phyloP scores from a whole-genome alignment of 1,140 invertebrate species.

The Drosophila lacteicornis region DNA sequence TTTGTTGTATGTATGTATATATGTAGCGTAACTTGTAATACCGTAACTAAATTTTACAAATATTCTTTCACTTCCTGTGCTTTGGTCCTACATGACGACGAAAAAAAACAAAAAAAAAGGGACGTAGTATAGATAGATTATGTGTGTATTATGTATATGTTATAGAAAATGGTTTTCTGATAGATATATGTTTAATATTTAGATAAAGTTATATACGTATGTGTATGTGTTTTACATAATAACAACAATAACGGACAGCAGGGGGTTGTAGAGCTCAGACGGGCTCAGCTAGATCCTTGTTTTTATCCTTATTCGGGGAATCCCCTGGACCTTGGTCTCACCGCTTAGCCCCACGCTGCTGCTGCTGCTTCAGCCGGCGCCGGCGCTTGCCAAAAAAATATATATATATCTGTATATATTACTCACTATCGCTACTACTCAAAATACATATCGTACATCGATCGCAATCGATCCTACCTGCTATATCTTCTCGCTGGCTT shows the following conservation, averaged over 20 bases:
- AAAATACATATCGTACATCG: slow-evolving; percentile 44
- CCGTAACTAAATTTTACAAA: slow-evolving; percentile 62
- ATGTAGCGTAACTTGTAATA: slow-evolving; percentile 56
- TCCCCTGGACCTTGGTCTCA: neutral
- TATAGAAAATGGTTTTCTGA: slow-evolving; percentile 36
- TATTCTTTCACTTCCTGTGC: slow-evolving; percentile 58
- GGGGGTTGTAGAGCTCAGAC: slow-evolving; percentile 8
- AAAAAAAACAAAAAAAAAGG: slow-evolving; percentile 47
- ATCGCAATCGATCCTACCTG: slow-evolving; percentile 47
- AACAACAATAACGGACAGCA: slow-evolving; percentile 79
- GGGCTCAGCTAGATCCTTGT: too few relatives aligned
- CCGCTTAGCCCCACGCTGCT: slow-evolving; percentile 10
- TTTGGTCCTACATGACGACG: slow-evolving; percentile 58
- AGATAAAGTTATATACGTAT: slow-evolving; percentile 53
- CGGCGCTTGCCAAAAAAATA: slow-evolving; percentile 71
- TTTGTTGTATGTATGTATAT: slow-evolving; percentile 53
- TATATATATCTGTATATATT: slow-evolving; percentile 26
- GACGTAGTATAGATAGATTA: slow-evolving; percentile 17
- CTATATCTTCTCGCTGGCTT: slow-evolving; percentile 67
- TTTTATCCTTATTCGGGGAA: slow-evolving; percentile 2
- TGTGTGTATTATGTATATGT: slow-evolving; percentile 29
- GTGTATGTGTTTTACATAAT: slow-evolving; percentile 59
- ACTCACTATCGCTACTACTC: slow-evolving; percentile 48
- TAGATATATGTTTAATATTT: slow-evolving; percentile 46
- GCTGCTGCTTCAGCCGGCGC: slow-evolving; percentile 67